phyloP scores from a whole-genome alignment of 2,797 vertebrate species.

The Graptemys geographica region DNA sequence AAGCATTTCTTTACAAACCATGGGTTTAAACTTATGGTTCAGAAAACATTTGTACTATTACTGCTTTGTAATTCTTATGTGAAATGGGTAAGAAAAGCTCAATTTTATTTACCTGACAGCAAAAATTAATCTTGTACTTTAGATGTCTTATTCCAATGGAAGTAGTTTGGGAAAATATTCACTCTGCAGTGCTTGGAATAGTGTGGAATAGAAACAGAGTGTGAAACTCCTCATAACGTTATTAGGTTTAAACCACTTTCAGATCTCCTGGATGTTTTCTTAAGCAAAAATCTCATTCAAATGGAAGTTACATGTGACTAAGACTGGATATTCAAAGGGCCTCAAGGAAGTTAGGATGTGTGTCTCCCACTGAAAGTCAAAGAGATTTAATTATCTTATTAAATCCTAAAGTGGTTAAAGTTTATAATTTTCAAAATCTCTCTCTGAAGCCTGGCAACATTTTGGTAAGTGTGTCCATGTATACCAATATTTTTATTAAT shows the following conservation, averaged over 20 bases:
- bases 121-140: neutral
- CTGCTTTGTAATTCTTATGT: neutral
- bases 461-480: neutral
- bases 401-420: neutral
- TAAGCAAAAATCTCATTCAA: neutral
- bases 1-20: neutral
- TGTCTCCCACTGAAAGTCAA: neutral
- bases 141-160: accelerated
- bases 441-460: neutral
- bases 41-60: neutral
- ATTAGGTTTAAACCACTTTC: neutral
- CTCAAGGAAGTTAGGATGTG: neutral
- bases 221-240: neutral
- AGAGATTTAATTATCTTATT: neutral
- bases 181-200: neutral
- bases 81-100: neutral
- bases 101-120: accelerated
- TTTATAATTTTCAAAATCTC: neutral
- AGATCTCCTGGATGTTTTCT: neutral
- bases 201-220: accelerated
- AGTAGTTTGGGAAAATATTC: accelerated
- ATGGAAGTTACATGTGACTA: neutral
- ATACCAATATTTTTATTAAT: neutral
- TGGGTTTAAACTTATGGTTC: neutral
- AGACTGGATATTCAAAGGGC: neutral